A percentile compares a stretch with the other conserved stretches of the same genome.
Evolutionary conservation across 2,888 invertebrate species (phyloP).

Genomic region (Cenopis cana): DNA sequence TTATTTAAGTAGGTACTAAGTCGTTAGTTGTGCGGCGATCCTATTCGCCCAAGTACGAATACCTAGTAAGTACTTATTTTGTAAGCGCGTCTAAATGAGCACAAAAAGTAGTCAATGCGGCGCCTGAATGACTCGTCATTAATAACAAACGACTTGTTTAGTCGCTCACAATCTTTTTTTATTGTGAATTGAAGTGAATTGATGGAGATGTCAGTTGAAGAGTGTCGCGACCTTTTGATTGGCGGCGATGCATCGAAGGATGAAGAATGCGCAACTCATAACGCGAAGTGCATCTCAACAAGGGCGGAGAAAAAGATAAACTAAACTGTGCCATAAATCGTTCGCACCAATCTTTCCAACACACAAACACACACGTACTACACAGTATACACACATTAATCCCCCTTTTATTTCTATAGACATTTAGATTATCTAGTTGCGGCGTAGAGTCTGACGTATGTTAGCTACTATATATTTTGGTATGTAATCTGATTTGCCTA

Average conservation of each 20-base stretch:
- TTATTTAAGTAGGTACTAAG: too few species aligned
- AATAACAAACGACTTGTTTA: constrained; percentile 56
- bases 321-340: not conserved
- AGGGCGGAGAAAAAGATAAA: constrained; percentile 19
- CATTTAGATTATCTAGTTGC: not conserved
- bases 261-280: constrained; percentile 52
- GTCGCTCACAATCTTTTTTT: constrained; percentile 57
- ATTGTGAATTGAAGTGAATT: constrained; percentile 66
- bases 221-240: constrained; percentile 71
- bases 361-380: not conserved
- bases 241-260: constrained; percentile 61
- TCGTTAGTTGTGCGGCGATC: not conserved
- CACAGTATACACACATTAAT: not conserved
- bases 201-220: constrained; percentile 68
- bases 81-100: constrained; percentile 24
- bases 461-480: not conserved
- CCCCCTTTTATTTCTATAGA: not conserved
- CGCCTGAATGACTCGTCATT: constrained; percentile 55
- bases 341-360: not conserved
- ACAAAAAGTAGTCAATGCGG: constrained; percentile 48
- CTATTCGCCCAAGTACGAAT: not conserved
- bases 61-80: not conserved
- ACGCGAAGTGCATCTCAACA: constrained; percentile 38
- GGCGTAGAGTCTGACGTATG: not conserved
- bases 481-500: not conserved